Evolutionary conservation across 1,140 invertebrate genomes (phyloP), one percentile per base, ranked within the genome.

Genomic region (Drosophila chauvacae): DNA sequence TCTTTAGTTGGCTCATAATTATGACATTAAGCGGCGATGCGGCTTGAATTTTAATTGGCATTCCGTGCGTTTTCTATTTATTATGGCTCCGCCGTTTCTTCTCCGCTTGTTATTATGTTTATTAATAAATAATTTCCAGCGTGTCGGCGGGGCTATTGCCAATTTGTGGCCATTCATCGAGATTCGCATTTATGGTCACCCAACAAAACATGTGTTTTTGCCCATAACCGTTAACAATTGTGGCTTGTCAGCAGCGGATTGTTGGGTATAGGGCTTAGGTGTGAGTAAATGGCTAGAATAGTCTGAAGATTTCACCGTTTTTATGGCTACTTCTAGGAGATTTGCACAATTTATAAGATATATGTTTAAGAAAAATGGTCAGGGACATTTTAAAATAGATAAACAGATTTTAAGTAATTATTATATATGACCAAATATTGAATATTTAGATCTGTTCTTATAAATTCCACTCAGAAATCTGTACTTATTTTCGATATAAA

Each of bases 1-100:
- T 88, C 84, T 90, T 88, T 88, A 88, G 85, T 90, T 88, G 85
- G 85, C 85, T 90, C 71, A 90, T 90, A 90, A 85, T 90, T 90
- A 90, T 90, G 85, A 90, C 85, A 90, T 90, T 90, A 90, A 90
- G 75, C 81, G 85, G 50, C 86, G 81, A 85, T 85, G 85, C 75
- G 81, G 71, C 85, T 85, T 90, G 85, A 81, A 90, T 90, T 90
- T 90, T 90, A 90, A 88, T 88, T 88, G 78, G 65, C 74, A 75
- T 74, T 76, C 63, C 75, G 61, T 82, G 69, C 72, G 66, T 72
- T 70, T 51, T 73, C 64, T 56, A 60, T 70, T 64, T 56, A 56
- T 68, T 42, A 55, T 57, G 23, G 51, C 11, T 41, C 47, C 65
- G 72, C 45, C 45, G 63, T 66, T 63, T 48, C 68, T 69, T 71